phyloP scores from a whole-genome alignment of 2,888 invertebrate species.

The Parthenolecanium corni region DNA sequence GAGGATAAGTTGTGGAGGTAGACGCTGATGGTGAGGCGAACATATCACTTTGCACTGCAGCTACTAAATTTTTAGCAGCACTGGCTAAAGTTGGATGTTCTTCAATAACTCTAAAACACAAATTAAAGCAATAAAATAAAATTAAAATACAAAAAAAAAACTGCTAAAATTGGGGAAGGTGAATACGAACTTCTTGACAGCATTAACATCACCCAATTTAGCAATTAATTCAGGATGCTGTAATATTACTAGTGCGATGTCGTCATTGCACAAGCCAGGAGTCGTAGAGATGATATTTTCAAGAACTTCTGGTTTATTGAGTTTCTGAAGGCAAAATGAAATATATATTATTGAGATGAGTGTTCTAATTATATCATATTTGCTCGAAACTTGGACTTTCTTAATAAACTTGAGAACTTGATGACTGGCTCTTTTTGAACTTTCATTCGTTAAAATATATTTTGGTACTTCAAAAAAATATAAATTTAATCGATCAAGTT shows the following conservation, averaged over 20 bases:
- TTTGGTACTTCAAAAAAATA: too few species aligned
- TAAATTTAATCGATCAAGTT: too few species aligned
- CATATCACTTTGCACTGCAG: slow-evolving; percentile 20
- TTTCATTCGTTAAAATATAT: too few species aligned
- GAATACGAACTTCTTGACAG: slow-evolving; percentile 17
- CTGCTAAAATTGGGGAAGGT: background rate
- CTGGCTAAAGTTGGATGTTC: slow-evolving; percentile 27
- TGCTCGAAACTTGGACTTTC: too few species aligned
- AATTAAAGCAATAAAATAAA: background rate
- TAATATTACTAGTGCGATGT: slow-evolving; percentile 24
- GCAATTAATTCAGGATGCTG: slow-evolving; percentile 29
- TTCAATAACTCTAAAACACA: slow-evolving; percentile 1
- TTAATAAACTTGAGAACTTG: too few species aligned
- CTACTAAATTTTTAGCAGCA: slow-evolving; percentile 15
- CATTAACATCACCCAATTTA: slow-evolving; percentile 14
- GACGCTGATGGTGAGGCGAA: slow-evolving; percentile 12
- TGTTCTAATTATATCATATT: too few species aligned
- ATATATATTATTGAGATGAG: background rate
- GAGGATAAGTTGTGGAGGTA: background rate
- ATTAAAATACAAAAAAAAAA: background rate
- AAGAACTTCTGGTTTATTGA: slow-evolving; percentile 16
- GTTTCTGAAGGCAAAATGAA: slow-evolving; percentile 12
- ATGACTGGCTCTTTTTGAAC: too few species aligned
- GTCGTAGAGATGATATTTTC: slow-evolving; percentile 9
- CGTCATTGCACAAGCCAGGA: slow-evolving; percentile 24